A percentile compares a stretch with the other conserved stretches of the same genome.
These are phyloP conservation scores for Gopherus flavomarginatus DNA, from an alignment of 2,113 vertebrate genomes.

Conservation along the genomic window DNA sequence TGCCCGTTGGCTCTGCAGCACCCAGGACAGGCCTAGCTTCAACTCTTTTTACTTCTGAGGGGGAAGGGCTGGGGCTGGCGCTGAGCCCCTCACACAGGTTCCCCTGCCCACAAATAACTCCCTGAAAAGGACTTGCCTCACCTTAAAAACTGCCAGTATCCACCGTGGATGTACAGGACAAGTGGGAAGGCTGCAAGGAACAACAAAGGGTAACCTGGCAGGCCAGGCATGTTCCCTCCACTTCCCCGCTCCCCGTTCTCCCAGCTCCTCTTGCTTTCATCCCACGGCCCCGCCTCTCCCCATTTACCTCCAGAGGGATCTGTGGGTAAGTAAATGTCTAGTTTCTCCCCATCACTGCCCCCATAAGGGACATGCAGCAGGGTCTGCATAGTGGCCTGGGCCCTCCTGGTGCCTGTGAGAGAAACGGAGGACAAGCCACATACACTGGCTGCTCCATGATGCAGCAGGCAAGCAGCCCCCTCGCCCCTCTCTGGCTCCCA, in stretches of 20 bases:
- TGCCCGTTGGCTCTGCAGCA: fast-evolving
- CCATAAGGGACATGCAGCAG: conserved; percentile 88
- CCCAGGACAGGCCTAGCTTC: fast-evolving
- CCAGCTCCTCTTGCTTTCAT: background rate
- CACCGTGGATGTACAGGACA: conserved; percentile 91
- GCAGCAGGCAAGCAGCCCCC: background rate
- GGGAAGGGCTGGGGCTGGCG: fast-evolving
- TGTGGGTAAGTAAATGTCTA: conserved; percentile 90
- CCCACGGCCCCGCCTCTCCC: too few relatives aligned
- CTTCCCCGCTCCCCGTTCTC: fast-evolving
- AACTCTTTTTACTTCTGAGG: background rate
- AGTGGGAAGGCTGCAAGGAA: conserved; percentile 81
- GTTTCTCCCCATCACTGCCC: conserved; percentile 79
- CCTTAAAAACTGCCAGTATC: conserved; percentile 96
- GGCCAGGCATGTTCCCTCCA: fast-evolving
- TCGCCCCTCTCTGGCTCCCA: background rate
- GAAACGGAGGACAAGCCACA: background rate
- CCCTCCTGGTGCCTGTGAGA: conserved; percentile 82
- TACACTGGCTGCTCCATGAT: background rate
- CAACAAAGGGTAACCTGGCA: background rate
- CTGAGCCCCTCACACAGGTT: background rate
- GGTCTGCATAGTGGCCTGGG: conserved; percentile 72
- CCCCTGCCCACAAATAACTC: background rate
- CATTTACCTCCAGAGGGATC: conserved; percentile 75
- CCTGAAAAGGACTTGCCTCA: conserved; percentile 40